Evolutionary conservation across 2,113 vertebrate genomes (phyloP), one percentile per base, ranked within the genome.

Genomic region (Brachypodius melanocephalos): DNA sequence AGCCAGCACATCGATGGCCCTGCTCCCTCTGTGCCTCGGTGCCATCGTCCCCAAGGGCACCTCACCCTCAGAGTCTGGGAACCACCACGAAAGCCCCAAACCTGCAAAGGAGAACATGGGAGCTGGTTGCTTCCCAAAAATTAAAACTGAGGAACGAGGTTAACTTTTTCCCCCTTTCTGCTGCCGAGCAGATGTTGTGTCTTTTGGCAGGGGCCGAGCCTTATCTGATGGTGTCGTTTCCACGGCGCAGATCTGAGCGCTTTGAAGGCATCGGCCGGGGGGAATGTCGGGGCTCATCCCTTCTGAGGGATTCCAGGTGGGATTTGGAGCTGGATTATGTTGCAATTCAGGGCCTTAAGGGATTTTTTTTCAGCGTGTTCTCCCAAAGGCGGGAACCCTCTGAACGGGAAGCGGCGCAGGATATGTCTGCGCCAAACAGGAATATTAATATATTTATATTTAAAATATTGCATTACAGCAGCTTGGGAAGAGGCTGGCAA

Each of bases 1-100:
- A 71, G 6, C 18, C 54, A 62, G n/a, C 6, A 16, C 58, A 10
- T 14, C 0, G 0, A 26, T 1, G 2, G 12, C 26, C 49, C 63
- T 0, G 1, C 36, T 73, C 31, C 40, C 26, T 76, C 17, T 4
- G 0, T 13, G 19, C 40, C 1, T 13, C 1, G 0, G 9, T 31
- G 54, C 31, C 80, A 43, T 17, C 0, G 0, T 46, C 34, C 69
- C 74, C 36, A 14, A 7, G 45, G 40, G 14, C 65, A 9, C 42
- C 42, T 51, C 2, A 0, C 6, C 54, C 58, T 34, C 7, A 2
- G 19, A 18, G 5, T 3, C 24, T 2, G 2, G 42, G 45, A 40
- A 73, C 58, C 20, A 4, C 89, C 12, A 0, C 1, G 43, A 45
- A 46, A 66, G 10, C 42, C 38, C 54, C 76, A n/a, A 32, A 2